Evolutionary conservation across 2,888 invertebrate genomes (phyloP).

Genomic region (Stenodera caucasica): DNA sequence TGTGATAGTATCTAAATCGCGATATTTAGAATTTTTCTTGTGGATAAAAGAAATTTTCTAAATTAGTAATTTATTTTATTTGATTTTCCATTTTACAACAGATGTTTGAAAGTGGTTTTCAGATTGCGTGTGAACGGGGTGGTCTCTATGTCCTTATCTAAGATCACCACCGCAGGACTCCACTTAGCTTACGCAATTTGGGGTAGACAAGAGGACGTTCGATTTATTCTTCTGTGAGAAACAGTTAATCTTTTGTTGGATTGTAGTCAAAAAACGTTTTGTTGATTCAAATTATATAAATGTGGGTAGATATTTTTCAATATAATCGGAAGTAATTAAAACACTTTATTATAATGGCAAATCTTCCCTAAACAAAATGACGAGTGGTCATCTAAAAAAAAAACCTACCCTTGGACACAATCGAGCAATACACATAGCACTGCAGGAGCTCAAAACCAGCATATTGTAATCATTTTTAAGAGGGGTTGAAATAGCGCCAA

Average conservation of each 20-base stretch:
- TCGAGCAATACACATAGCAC: conserved; percentile 38
- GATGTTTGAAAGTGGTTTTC: conserved; percentile 21
- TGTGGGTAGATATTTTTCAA: neutral
- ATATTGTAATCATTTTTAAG: conserved; percentile 34
- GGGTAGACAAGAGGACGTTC: conserved; percentile 32
- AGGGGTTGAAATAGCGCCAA: conserved; percentile 37
- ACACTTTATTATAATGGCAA: conserved; percentile 9
- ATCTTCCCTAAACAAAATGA: conserved; percentile 10
- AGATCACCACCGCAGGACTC: conserved; percentile 40
- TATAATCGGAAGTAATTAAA: conserved; percentile 11
- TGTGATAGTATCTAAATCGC: neutral
- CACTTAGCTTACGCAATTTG: conserved; percentile 44
- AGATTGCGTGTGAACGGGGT: conserved; percentile 47
- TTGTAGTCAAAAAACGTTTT: neutral
- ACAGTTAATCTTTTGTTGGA: conserved; percentile 29
- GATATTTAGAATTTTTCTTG: too few relatives aligned
- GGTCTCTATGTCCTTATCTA: conserved; percentile 44
- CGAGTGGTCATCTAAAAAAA: conserved; percentile 44
- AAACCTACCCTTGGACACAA: conserved; percentile 43
- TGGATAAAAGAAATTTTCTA: too few relatives aligned
- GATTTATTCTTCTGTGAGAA: conserved; percentile 37
- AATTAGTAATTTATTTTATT: neutral
- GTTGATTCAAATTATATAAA: neutral
- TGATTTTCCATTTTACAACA: neutral
- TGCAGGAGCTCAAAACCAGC: conserved; percentile 38